Evolutionary conservation across 1,140 invertebrate genomes (phyloP), one percentile per base, ranked within the genome.

Genomic region (Chrysopa pallens): DNA sequence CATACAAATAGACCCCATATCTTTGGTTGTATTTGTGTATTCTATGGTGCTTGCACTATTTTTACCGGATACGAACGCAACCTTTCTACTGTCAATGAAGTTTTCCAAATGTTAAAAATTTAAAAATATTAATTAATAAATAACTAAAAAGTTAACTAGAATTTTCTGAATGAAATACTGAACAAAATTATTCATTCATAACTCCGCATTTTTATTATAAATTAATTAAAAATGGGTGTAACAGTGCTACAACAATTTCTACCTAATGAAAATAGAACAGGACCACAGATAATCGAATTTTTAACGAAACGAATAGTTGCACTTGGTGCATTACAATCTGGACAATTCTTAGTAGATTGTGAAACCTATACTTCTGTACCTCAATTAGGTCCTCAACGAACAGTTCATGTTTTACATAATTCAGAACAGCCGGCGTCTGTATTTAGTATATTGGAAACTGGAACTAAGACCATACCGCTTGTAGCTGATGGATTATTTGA

Each of bases 371-470:
- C 79, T 39, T 88, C 85, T 15, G 74, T 79, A 44, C 77, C 78
- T 8, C 74, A 75, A 50, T 64, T 79, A 50, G 76, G 78, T 59
- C 61, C 74, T 37, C 78, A 79, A 46, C 76, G 83, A 52, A 82
- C 80, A 1, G 77, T 95, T 1, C 85, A 95, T 61, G 79, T 96
- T 9, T 66, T 96, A 1, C 90, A 95, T 61, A 91, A 95, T 64
- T 93, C 85, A 0, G 92, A 97, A 59, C 86, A 92, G 53, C 92
- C 93, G 1, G 87, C 87, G 0, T 85, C 90, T 0, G 87, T 90
- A 8, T 97, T 95, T 64, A 81, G 89, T 6, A 75, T 95, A 9
- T 66, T 95, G 5, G 93, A 97, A 56, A 86, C 80, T 49, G 81
- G 83, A 1, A 78, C 73, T 31, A 85, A 89, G 58, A 78, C 78